Percentiles rank a stretch among this genome's conserved stretches.
Conservation (phyloP, 1,140 invertebrate species). For the Micrasema longulum region DNA sequence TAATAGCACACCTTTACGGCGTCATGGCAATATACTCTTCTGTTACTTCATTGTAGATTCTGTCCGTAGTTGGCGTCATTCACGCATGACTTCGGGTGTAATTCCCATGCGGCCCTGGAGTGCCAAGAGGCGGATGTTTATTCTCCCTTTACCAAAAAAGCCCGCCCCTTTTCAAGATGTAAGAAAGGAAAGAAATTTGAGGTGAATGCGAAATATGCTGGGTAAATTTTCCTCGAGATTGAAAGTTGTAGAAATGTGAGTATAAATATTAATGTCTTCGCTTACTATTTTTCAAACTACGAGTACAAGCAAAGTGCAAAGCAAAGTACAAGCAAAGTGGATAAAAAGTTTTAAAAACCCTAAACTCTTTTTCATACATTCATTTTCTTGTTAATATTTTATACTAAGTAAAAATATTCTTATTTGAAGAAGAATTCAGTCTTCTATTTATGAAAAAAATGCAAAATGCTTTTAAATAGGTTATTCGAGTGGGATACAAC, state of each 20-base stretch:
- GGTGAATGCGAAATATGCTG: conserved; percentile 28
- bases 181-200: conserved; percentile 34
- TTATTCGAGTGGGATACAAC: too few relatives aligned
- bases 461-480: too few relatives aligned
- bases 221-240: neutral
- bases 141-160: conserved; percentile 17
- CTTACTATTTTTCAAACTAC: too few relatives aligned
- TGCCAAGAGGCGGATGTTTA: conserved; percentile 28
- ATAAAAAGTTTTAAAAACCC: too few relatives aligned
- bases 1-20: conserved; percentile 16
- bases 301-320: too few relatives aligned
- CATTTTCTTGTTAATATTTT: too few relatives aligned
- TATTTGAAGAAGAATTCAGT: too few relatives aligned
- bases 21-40: conserved; percentile 20
- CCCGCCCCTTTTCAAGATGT: conserved; percentile 33
- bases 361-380: too few relatives aligned
- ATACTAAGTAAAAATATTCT: too few relatives aligned
- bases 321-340: too few relatives aligned
- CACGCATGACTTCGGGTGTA: conserved; percentile 37
- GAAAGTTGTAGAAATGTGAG: neutral
- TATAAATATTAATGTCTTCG: too few relatives aligned
- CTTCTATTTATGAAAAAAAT: too few relatives aligned
- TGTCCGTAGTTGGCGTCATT: conserved; percentile 43
- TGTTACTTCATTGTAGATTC: conserved; percentile 44
- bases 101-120: conserved; percentile 28